Evolutionary conservation across 2,113 vertebrate genomes (phyloP), one percentile per base, ranked within the genome.

Genomic region (Elanoides forficatus): DNA sequence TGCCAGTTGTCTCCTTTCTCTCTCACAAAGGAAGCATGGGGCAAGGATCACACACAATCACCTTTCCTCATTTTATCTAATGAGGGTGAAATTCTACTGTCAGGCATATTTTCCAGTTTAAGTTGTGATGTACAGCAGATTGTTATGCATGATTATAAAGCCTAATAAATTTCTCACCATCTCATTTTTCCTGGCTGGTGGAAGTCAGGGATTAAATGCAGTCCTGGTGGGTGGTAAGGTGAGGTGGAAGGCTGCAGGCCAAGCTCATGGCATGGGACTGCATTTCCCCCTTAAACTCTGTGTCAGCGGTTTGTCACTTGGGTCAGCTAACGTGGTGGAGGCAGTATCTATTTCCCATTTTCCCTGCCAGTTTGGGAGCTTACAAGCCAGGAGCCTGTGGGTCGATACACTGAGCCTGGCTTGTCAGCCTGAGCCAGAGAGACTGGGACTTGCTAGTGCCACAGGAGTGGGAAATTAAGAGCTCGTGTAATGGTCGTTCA

Each of bases 31-130:
- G 89, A 78, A 62, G 50, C 40, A 62, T 3, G 52, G 90, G 83
- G 62, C 83, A 92, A 71, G 73, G 88, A 93, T 95, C 88, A 53
- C 70, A 74, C 63, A 50, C 78, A 70, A 29, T 93, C 86, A 95
- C 94, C 94, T 95, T 93, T 96, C 66, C 90, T 93, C 79, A 70
- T 88, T 95, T 95, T 76, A 63, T 95, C 84, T 95, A 96, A 96
- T 27, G 29, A 93, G 95, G 92, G 74, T 96, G 95, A 97, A 97
- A 97, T 94, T 75, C 92, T 38, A 25, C 92, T 86, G 88, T 96
- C 92, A 96, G 86, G 94, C 86, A 7, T 94, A 70, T 96, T 94
- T 95, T 97, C 91, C 93, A 91, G 50, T 91, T 92, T 63, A 73
- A 96, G 84, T 86, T 0, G 0, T 92, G 90, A 93, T 67, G 88